Conservation (phyloP, 2,888 invertebrate genomes). For the Macrosiphum euphorbiae region DNA sequence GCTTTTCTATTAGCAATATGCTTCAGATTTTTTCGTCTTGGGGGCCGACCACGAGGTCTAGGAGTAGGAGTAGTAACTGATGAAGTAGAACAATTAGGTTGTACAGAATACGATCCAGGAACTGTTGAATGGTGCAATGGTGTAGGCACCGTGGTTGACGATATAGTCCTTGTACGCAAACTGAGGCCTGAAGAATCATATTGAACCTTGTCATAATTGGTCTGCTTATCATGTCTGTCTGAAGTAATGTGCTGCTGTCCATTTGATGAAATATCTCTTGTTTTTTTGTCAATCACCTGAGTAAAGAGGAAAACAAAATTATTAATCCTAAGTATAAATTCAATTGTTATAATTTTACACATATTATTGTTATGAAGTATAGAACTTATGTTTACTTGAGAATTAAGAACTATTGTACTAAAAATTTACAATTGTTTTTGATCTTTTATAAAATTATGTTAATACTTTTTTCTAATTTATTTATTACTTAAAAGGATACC, state of each 20-base stretch:
- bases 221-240: not conserved
- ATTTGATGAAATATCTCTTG: conserved; percentile 15
- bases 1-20: not conserved
- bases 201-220: conserved; percentile 14
- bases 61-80: not conserved
- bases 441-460: not conserved
- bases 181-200: conserved; percentile 32
- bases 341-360: not conserved
- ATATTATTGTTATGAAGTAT: not conserved
- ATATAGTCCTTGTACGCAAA: conserved; percentile 56
- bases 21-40: conserved; percentile 26
- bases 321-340: not conserved
- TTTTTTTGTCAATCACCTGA: conserved; percentile 33
- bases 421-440: not conserved
- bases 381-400: not conserved
- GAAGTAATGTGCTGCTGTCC: not conserved
- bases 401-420: not conserved
- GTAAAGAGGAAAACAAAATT: not conserved
- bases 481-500: not conserved
- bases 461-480: not conserved
- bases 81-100: not conserved
- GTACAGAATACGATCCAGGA: not conserved
- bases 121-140: conserved; percentile 4
- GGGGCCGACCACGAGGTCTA: conserved; percentile 39
- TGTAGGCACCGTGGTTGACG: conserved; percentile 5